phyloP scores from a whole-genome alignment of 2,797 vertebrate species.

The Clarias laeviceps region DNA sequence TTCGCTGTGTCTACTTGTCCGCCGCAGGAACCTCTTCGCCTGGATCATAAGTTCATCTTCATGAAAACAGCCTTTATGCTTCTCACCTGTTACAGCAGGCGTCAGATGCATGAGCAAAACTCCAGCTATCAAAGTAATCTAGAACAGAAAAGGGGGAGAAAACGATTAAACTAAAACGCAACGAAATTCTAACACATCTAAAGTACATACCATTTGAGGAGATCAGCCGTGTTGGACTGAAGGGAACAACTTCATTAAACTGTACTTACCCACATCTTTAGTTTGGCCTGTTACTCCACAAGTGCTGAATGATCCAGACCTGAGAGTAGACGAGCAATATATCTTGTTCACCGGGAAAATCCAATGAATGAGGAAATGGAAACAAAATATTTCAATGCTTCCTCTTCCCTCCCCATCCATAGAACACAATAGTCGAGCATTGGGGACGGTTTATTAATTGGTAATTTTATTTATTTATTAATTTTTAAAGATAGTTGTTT shows the following conservation, averaged over 20 bases:
- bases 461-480: background rate
- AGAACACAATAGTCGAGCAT: background rate
- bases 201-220: background rate
- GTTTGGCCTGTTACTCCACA: background rate
- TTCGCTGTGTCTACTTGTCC: background rate
- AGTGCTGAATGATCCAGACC: background rate
- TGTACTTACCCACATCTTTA: conserved; percentile 42
- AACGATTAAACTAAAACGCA: background rate
- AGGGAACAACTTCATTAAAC: background rate
- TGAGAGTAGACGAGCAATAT: conserved; percentile 17
- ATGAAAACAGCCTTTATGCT: conserved; percentile 46
- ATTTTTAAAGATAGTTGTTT: background rate
- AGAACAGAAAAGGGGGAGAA: conserved; percentile 22
- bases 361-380: conserved; percentile 66
- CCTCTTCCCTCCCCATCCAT: conserved; percentile 44
- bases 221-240: background rate
- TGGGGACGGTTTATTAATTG: background rate
- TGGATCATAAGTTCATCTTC: background rate
- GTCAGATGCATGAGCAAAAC: conserved; percentile 34
- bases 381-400: conserved; percentile 55
- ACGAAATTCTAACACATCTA: too few relatives aligned
- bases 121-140: conserved; percentile 59
- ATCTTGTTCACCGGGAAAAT: conserved; percentile 43
- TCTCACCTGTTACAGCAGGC: background rate
- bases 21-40: conserved; percentile 36